phyloP scores from a whole-genome alignment of 2,113 vertebrate genomes.

The Calidris pygmaea region DNA sequence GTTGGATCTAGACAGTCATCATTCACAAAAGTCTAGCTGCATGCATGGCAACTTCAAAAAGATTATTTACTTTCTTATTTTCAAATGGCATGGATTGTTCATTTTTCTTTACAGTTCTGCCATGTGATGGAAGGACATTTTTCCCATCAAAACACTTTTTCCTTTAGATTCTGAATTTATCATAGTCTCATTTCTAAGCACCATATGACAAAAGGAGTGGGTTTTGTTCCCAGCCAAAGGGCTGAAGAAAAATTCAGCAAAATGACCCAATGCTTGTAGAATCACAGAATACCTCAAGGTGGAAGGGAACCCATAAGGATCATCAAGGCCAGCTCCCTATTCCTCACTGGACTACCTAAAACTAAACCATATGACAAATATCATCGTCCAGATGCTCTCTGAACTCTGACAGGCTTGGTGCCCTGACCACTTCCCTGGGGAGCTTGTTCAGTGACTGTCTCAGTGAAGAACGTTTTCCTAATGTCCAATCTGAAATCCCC shows the following conservation, averaged over 20 bases:
- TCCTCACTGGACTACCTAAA: neutral
- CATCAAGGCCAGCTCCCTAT: neutral
- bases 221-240: neutral
- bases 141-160: neutral
- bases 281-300: neutral
- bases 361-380: neutral
- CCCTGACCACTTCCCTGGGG: neutral
- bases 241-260: neutral
- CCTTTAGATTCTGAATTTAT: neutral
- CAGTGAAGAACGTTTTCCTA: neutral
- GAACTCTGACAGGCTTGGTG: neutral
- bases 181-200: neutral
- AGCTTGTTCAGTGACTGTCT: neutral
- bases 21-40: neutral
- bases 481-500: neutral
- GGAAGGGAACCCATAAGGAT: neutral
- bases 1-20: neutral
- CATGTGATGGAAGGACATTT: neutral
- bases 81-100: neutral
- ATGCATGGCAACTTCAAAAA: neutral
- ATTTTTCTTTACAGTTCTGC: neutral
- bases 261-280: neutral
- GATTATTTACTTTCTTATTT: neutral
- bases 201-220: neutral
- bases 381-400: neutral